Conservation (phyloP, 2,113 vertebrate species). For the Hoplias malabaricus region DNA sequence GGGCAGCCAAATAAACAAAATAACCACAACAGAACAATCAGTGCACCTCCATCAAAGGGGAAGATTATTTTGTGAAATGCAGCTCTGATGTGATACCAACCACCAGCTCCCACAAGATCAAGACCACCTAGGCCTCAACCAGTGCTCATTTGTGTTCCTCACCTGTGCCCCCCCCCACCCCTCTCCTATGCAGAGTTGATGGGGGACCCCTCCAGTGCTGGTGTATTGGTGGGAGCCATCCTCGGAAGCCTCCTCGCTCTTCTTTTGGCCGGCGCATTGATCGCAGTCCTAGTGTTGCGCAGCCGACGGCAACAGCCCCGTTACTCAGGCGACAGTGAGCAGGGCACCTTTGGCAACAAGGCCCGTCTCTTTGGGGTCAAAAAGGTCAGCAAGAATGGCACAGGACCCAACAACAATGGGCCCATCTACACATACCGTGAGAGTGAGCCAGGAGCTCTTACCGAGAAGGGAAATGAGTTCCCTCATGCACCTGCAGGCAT, state of each 20-base stretch:
- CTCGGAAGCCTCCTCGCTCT: conserved; percentile 82
- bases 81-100: neutral
- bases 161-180: conserved; percentile 57
- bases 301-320: conserved; percentile 62
- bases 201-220: conserved; percentile 71
- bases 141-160: conserved; percentile 23
- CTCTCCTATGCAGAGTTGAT: conserved; percentile 80
- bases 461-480: conserved; percentile 66
- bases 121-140: conserved; percentile 47
- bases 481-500: conserved; percentile 42
- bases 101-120: conserved; percentile 23
- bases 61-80: conserved; percentile 25
- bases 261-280: conserved; percentile 71
- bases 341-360: conserved; percentile 74
- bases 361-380: conserved; percentile 68
- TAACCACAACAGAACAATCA: conserved; percentile 17
- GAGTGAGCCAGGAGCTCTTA: conserved; percentile 66
- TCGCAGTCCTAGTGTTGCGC: conserved; percentile 72
- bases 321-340: conserved; percentile 62
- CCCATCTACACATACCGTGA: conserved; percentile 72
- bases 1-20: conserved; percentile 29
- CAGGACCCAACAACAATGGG: conserved; percentile 67
- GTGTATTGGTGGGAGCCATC: conserved; percentile 80
- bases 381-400: conserved; percentile 59
- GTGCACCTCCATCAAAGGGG: conserved; percentile 13